Evolutionary conservation across 1,140 invertebrate species (phyloP).

Genomic region (Hirudo medicinalis): DNA sequence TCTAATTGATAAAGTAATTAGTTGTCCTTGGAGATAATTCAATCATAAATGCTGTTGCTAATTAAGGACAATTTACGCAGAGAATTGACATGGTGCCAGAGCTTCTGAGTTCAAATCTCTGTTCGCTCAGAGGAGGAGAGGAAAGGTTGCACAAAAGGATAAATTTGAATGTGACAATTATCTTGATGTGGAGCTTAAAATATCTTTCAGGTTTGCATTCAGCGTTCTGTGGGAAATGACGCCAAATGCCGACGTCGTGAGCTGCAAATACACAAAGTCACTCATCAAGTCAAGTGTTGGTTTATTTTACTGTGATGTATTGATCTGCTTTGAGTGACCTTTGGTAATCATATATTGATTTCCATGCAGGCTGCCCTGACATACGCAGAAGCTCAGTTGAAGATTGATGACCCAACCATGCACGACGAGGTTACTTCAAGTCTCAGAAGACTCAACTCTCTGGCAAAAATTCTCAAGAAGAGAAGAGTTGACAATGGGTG

Average conservation of each 20-base stretch:
- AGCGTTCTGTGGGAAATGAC: constrained; percentile 43
- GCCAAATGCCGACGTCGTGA: constrained; percentile 65
- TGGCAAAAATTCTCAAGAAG: constrained; percentile 80
- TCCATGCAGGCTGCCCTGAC: constrained; percentile 63
- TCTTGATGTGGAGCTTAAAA: too few species aligned
- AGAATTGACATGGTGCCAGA: constrained; percentile 47
- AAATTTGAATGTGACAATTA: background rate
- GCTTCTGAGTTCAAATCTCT: constrained; percentile 44
- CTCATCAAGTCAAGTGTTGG: constrained; percentile 58
- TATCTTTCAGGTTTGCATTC: constrained; percentile 41
- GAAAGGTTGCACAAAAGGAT: constrained; percentile 34
- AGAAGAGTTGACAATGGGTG: constrained; percentile 74
- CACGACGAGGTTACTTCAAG: constrained; percentile 63
- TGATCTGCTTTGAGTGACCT: background rate
- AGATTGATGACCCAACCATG: constrained; percentile 67
- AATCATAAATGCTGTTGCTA: too few species aligned
- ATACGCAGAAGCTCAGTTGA: constrained; percentile 84
- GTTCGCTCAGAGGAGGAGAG: constrained; percentile 42
- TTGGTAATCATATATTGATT: background rate
- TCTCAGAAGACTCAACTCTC: constrained; percentile 61
- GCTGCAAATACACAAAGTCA: constrained; percentile 74
- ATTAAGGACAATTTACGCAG: constrained; percentile 25
- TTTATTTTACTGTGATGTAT: background rate
- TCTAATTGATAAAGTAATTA: constrained; percentile 37
- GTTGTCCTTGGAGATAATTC: too few species aligned